Conservation (phyloP, 2,888 invertebrate genomes). For the Plebejus melissa region DNA sequence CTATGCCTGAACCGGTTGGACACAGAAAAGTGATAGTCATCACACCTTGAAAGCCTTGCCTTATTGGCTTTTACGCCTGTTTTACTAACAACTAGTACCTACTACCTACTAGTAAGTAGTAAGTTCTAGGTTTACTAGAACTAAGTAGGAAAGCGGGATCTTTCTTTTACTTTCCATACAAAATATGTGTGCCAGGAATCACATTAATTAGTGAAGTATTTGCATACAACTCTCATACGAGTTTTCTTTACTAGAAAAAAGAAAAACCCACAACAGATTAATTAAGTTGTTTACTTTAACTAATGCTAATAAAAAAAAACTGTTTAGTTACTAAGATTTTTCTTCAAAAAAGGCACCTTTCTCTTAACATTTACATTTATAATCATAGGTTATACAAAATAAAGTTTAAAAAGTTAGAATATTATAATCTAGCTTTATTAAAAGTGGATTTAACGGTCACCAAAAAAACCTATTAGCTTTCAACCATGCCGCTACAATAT, state of each 20-base stretch:
- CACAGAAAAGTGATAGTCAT: constrained; percentile 62
- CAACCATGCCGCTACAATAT: too few relatives aligned
- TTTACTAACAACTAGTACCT: constrained; percentile 22
- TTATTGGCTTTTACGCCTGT: constrained; percentile 37
- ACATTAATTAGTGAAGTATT: constrained; percentile 18
- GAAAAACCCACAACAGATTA: not conserved
- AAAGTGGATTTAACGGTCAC: too few relatives aligned
- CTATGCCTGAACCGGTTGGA: constrained; percentile 58
- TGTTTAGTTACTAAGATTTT: too few relatives aligned
- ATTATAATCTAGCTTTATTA: too few relatives aligned
- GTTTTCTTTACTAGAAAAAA: not conserved
- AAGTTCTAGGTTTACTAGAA: constrained; percentile 11
- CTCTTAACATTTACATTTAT: too few relatives aligned
- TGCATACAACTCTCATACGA: constrained; percentile 16
- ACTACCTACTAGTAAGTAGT: constrained; percentile 4
- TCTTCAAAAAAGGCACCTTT: too few relatives aligned
- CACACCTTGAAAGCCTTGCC: constrained; percentile 48
- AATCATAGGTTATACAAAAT: too few relatives aligned
- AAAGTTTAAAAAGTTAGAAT: too few relatives aligned
- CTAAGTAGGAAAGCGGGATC: constrained; percentile 24
- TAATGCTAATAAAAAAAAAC: too few relatives aligned
- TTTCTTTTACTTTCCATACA: constrained; percentile 27
- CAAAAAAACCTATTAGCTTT: too few relatives aligned
- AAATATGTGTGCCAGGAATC: constrained; percentile 24
- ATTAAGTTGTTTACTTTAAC: not conserved